Percentiles rank a stretch among this genome's conserved stretches.
phyloP scores from a whole-genome alignment of 1,140 invertebrate species.

The Prorops nasuta region DNA sequence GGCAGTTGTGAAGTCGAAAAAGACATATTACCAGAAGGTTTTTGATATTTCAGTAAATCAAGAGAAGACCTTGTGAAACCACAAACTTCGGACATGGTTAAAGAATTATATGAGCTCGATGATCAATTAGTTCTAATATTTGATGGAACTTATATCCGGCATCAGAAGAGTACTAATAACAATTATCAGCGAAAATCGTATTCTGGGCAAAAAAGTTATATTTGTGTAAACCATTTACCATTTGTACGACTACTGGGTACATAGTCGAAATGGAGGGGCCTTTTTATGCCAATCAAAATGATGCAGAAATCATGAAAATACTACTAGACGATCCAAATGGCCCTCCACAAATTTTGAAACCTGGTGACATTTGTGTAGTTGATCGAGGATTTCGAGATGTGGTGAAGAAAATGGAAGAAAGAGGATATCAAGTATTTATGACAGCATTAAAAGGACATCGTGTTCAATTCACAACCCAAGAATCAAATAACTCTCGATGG shows the following conservation, averaged over 20 bases:
- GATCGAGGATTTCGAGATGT: neutral
- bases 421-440: conserved; percentile 23
- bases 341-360: neutral
- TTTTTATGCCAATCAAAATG: neutral
- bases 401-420: neutral
- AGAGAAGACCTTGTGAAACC: conserved; percentile 20
- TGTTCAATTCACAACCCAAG: conserved; percentile 19
- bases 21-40: conserved; percentile 26
- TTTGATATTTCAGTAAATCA: conserved; percentile 17
- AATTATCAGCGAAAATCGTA: conserved; percentile 13
- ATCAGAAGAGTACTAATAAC: conserved; percentile 13
- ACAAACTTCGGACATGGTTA: conserved; percentile 23
- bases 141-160: conserved; percentile 9
- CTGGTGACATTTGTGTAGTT: neutral
- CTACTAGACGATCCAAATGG: conserved; percentile 9
- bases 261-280: conserved; percentile 17
- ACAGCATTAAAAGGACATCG: conserved; percentile 28
- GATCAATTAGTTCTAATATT: conserved; percentile 16
- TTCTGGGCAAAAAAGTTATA: conserved; percentile 21
- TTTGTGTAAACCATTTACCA: conserved; percentile 27
- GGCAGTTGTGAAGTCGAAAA: conserved; percentile 24
- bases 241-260: conserved; percentile 26
- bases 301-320: neutral
- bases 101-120: conserved; percentile 15
- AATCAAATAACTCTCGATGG: conserved; percentile 7